Evolutionary conservation across 2,888 invertebrate species (phyloP).

Genomic region (Embidobia sp.): DNA sequence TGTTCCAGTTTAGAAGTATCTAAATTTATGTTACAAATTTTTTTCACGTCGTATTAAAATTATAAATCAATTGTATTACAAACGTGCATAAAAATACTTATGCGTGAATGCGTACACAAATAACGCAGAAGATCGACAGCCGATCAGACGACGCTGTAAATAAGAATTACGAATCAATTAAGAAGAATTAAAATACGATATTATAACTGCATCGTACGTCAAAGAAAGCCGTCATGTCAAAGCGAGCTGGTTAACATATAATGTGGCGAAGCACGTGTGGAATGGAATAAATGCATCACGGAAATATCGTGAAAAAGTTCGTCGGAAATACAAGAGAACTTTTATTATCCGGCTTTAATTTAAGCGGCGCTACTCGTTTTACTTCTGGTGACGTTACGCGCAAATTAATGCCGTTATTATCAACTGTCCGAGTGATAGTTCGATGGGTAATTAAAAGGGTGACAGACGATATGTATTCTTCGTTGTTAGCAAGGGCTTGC

Average conservation of each 20-base stretch:
- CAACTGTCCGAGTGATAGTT: conserved; percentile 34
- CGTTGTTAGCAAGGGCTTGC: too few relatives aligned
- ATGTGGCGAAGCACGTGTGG: conserved; percentile 34
- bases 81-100: too few relatives aligned
- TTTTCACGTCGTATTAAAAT: not conserved
- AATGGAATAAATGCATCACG: conserved; percentile 51
- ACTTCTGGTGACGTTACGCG: conserved; percentile 45
- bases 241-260: conserved; percentile 38
- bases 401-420: conserved; percentile 53
- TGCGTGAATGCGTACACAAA: not conserved
- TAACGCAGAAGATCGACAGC: not conserved
- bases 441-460: conserved; percentile 30
- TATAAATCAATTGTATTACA: too few relatives aligned
- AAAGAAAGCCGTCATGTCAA: conserved; percentile 42
- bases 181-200: conserved; percentile 25
- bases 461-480: too few relatives aligned
- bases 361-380: conserved; percentile 78
- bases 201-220: conserved; percentile 30
- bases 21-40: too few relatives aligned
- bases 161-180: conserved; percentile 29
- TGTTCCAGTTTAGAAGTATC: too few relatives aligned
- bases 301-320: conserved; percentile 49
- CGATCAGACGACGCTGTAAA: conserved; percentile 18
- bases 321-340: conserved; percentile 71
- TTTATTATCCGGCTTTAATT: conserved; percentile 81